phyloP scores from a whole-genome alignment of 2,113 vertebrate genomes.

The Gallinago media region DNA sequence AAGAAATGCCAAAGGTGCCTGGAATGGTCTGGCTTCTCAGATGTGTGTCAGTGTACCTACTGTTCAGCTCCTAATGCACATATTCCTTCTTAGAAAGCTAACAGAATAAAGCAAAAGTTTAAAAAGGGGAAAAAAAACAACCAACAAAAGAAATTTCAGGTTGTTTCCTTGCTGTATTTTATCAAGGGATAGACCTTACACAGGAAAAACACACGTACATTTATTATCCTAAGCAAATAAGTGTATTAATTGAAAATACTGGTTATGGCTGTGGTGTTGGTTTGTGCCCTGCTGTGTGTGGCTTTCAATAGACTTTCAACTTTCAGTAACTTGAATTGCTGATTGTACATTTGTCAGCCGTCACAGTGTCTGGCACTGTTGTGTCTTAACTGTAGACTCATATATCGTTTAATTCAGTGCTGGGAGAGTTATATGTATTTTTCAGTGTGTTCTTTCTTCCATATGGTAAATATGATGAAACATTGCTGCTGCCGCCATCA shows the following conservation, averaged over 20 bases:
- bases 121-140: background rate
- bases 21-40: background rate
- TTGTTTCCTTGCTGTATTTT: background rate
- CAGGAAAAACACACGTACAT: rapidly evolving
- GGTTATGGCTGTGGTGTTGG: background rate
- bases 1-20: background rate
- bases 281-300: background rate
- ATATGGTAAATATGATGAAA: constrained; percentile 6
- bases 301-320: background rate
- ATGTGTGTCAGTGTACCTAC: background rate
- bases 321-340: background rate
- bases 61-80: rapidly evolving
- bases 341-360: background rate
- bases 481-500: background rate
- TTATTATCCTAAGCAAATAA: background rate
- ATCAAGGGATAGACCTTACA: background rate
- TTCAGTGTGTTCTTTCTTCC: background rate
- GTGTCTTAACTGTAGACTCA: background rate
- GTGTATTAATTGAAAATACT: background rate
- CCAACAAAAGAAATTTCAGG: background rate
- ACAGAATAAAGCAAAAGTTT: background rate
- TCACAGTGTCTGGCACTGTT: background rate
- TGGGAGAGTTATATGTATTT: background rate
- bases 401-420: background rate
- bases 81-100: background rate